Conservation (phyloP, 2,797 vertebrate genomes). For the Melanotaenia boesemani region DNA sequence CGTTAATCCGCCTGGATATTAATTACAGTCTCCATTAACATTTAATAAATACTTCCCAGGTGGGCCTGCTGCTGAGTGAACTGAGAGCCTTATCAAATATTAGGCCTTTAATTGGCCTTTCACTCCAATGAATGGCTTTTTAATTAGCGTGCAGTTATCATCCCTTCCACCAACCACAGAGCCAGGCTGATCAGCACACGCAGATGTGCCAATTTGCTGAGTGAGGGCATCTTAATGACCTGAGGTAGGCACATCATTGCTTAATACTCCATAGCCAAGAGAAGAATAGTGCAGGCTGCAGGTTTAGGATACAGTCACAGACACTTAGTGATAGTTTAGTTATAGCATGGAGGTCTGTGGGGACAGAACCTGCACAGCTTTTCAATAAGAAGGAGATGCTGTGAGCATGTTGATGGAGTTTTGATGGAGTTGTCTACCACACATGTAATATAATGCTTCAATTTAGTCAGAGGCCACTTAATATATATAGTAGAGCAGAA, state of each 20-base stretch:
- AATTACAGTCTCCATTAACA: slow-evolving; percentile 86
- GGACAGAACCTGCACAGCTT: slow-evolving; percentile 26
- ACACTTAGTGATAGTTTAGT: slow-evolving; percentile 60
- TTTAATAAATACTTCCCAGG: slow-evolving; percentile 88
- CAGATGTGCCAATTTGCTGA: slow-evolving; percentile 79
- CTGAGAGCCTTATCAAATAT: slow-evolving; percentile 85
- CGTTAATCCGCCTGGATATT: slow-evolving; percentile 81
- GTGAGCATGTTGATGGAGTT: slow-evolving; percentile 12
- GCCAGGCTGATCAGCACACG: slow-evolving; percentile 64
- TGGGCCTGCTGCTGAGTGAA: slow-evolving; percentile 81
- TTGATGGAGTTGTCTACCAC: not conserved
- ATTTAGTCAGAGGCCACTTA: not conserved
- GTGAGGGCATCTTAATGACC: slow-evolving; percentile 77
- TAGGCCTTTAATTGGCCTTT: slow-evolving; percentile 87
- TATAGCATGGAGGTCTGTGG: slow-evolving; percentile 36
- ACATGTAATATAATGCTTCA: not conserved
- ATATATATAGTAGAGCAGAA: not conserved
- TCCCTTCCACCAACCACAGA: slow-evolving; percentile 75
- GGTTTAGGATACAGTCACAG: slow-evolving; percentile 53
- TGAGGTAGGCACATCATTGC: slow-evolving; percentile 70
- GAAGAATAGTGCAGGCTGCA: slow-evolving; percentile 61
- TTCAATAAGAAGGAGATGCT: slow-evolving; percentile 22
- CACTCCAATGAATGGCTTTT: slow-evolving; percentile 85
- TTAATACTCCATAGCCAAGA: slow-evolving; percentile 57
- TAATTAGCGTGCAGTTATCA: slow-evolving; percentile 85